These are phyloP conservation scores for Montipora sp. DNA, from an alignment of 64 coral and sea anemone genomes.

Conservation along the genomic window DNA sequence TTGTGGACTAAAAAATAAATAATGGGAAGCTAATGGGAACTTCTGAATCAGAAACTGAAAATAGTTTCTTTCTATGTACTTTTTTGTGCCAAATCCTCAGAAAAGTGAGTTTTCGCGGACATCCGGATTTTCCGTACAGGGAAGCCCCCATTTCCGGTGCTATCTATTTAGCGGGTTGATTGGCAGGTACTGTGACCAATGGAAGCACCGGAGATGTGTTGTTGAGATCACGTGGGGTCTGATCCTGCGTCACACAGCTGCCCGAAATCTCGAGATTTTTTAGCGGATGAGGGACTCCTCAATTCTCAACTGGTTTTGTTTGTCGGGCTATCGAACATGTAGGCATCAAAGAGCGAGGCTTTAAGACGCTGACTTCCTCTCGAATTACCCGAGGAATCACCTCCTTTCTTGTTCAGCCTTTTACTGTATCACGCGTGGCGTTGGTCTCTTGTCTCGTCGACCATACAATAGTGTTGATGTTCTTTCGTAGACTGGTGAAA, in stretches of 20 bases:
- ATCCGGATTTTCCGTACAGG: slow-evolving; percentile 37
- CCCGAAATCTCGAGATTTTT: slow-evolving; percentile 74
- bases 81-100: not conserved
- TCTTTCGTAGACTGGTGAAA: slow-evolving; percentile 54
- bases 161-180: slow-evolving; percentile 62
- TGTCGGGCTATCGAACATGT: slow-evolving; percentile 65
- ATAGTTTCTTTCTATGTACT: not conserved
- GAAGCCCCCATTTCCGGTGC: slow-evolving; percentile 65
- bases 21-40: not conserved
- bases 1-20: not conserved
- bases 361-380: slow-evolving; percentile 40
- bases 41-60: not conserved
- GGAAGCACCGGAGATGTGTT: slow-evolving; percentile 32
- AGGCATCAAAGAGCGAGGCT: slow-evolving; percentile 37
- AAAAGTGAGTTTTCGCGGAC: slow-evolving; percentile 12
- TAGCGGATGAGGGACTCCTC: slow-evolving; percentile 71
- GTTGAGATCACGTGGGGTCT: slow-evolving; percentile 65
- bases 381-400: slow-evolving; percentile 43
- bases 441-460: not conserved
- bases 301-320: slow-evolving; percentile 51
- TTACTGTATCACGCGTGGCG: not conserved
- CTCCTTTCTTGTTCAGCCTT: not conserved
- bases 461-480: slow-evolving; percentile 50
- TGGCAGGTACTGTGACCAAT: slow-evolving; percentile 61
- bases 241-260: slow-evolving; percentile 88